Percentiles rank a stretch among this genome's conserved stretches.
Evolutionary conservation across 2,888 invertebrate genomes (phyloP).

Genomic region (Tachina grossa): DNA sequence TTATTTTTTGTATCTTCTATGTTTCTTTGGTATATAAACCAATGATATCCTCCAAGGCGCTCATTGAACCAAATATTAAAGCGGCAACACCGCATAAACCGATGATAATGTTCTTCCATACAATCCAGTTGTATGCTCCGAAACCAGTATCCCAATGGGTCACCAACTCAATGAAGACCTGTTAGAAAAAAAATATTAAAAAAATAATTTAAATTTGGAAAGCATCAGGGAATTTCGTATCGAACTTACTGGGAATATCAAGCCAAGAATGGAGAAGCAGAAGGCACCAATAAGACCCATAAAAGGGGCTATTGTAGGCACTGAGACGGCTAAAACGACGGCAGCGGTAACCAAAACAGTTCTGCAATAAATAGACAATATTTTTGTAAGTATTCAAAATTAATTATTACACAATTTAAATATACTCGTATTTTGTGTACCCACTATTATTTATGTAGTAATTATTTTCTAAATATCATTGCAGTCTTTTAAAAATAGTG

Average conservation of each 20-base stretch:
- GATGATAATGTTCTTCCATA: conserved; percentile 91
- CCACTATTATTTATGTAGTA: too few relatives aligned
- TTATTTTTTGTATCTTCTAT: conserved; percentile 26
- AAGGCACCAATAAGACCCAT: conserved; percentile 96
- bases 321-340: conserved; percentile 91
- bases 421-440: too few relatives aligned
- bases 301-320: conserved; percentile 94
- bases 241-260: conserved; percentile 89
- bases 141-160: conserved; percentile 94
- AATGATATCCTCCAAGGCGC: conserved; percentile 86
- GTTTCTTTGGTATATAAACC: conserved; percentile 74
- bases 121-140: conserved; percentile 88
- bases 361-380: conserved; percentile 74
- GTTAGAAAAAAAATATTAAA: neutral
- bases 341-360: conserved; percentile 87
- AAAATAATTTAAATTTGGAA: neutral
- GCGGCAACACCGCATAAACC: conserved; percentile 90
- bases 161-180: conserved; percentile 90
- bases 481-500: too few relatives aligned
- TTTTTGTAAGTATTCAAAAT: neutral
- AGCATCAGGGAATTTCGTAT: neutral
- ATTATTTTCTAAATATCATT: too few relatives aligned
- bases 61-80: conserved; percentile 90
- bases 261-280: conserved; percentile 95
- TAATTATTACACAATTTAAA: neutral